These are phyloP conservation scores for Brachystomella parvula DNA, from an alignment of 1,140 invertebrate species.

Conservation along the genomic window DNA sequence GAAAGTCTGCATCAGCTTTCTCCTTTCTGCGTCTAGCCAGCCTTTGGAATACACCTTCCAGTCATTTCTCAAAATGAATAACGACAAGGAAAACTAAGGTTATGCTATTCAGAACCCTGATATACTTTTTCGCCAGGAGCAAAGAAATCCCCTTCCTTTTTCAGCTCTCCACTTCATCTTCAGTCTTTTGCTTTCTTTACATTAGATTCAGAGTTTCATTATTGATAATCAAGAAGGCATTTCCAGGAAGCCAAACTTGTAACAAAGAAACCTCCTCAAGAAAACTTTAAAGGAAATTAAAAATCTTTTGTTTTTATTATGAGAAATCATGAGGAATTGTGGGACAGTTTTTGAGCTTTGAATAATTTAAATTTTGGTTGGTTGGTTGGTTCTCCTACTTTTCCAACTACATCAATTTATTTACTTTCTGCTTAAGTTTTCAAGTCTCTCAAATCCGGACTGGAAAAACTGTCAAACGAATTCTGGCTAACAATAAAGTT, in stretches of 20 bases:
- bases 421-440: background rate
- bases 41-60: background rate
- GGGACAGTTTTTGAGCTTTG: no score
- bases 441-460: background rate
- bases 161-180: background rate
- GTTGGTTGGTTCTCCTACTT: background rate
- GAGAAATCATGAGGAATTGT: no score
- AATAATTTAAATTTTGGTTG: background rate
- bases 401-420: background rate
- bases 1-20: background rate
- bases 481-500: background rate
- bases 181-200: background rate
- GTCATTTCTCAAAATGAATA: conserved; percentile 2
- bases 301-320: background rate
- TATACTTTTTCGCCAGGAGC: background rate
- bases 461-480: background rate
- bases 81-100: background rate
- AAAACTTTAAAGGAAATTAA: background rate
- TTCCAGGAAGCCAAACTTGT: background rate
- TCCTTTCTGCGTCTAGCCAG: background rate
- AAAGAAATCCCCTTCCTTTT: background rate
- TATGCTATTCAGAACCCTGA: background rate
- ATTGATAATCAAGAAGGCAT: background rate
- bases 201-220: background rate
- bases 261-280: background rate